Base-by-base conservation (phyloP, 1,140 invertebrate species). In the Drosophila lowei region DNA sequence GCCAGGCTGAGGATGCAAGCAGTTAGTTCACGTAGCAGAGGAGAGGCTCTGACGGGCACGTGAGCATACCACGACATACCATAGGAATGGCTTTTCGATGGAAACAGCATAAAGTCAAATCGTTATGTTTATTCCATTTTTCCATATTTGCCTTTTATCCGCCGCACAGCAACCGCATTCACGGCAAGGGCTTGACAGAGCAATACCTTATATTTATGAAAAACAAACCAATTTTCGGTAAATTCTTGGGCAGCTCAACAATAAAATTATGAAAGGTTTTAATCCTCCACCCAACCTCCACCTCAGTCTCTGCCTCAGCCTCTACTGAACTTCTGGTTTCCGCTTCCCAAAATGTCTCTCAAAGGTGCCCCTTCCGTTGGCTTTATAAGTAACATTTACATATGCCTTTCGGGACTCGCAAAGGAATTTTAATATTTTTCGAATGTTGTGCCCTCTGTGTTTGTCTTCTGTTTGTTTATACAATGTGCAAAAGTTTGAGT, bases 71-170 rank as follows among this genome's bases (percentile, higher is more conserved):
- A 30, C 23, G 23, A 5, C 48, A 16, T 2, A 18, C 18, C 18
- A 18, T 18, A 13, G 25, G 41, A 25, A 57, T 28, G 25, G 43
- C 34, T 38, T 58, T 28, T 15, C 47, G 47, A 6, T 47, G 55
- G 53, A 57, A 71, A 34, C 76, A 70, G 73, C 76, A 68, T 49
- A 70, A 79, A 79, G 59, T 58, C 75, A 75, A 79, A 79, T 79
- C 71, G 78, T 75, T 79, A 75, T 79, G 77, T 63, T 79, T 75
- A 71, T 72, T 79, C 47, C 56, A 64, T 74, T 79, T 25, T 25
- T 79, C 47, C 56, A 64, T 74, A 79, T 25, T 25, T 25, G 23
- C 5, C 23, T 25, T 68, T 79, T 75, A 71, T 66, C 44, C 38
- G 21, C 38, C 49, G 28, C 28, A 28, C 25, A 30, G 28, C 7